Evolutionary conservation across 2,888 invertebrate species (phyloP), one percentile per base, ranked within the genome.

Genomic region (Clunio marinus): DNA sequence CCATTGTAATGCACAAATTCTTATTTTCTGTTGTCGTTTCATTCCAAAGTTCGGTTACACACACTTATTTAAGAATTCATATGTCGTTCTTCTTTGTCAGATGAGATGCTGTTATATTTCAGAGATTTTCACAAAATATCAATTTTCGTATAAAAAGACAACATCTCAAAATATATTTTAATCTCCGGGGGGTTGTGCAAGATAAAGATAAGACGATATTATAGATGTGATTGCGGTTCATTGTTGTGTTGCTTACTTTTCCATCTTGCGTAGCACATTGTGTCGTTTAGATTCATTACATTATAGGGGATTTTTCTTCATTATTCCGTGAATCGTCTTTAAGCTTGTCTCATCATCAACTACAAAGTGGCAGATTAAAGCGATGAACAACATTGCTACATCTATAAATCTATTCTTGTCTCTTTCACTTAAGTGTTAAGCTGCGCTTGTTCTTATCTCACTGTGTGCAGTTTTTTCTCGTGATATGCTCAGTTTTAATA

Each of bases 381-480:
- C 35, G 35, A 5, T 45, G 45, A 45, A 45, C 17, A 45, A 17
- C 5, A n/a, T 32, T 7, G 32, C 32, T 7, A 10, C 32, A 15
- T 7, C 45, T 15, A 45, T 45, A 13, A 45, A 45, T 45, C 45
- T 45, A 45, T 45, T 32, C 35, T 32, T 13, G 35, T 5, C 35
- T 32, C 13, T 13, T 5, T 41, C 41, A n/a, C 41, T 3, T n/a
- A 15, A 17, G 17, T 51, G 51, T 22, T 51, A 51, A 17, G 22
- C 2, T 27, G 32, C 55, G 22, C 28, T 17, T n/a, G 22, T 58
- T 41, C 68, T 68, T 68, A 68, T 68, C 68, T 57, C 68, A n/a
- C 17, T 5, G n/a, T 57, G 57, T 58, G 68, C 68, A 68, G 68
- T 68, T 68, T 68, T 67, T 65, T 46, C 22, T 28, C 27, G 25